Evolutionary conservation across 2,888 invertebrate genomes (phyloP).

Genomic region (Cataglyphis rosenhaueri): DNA sequence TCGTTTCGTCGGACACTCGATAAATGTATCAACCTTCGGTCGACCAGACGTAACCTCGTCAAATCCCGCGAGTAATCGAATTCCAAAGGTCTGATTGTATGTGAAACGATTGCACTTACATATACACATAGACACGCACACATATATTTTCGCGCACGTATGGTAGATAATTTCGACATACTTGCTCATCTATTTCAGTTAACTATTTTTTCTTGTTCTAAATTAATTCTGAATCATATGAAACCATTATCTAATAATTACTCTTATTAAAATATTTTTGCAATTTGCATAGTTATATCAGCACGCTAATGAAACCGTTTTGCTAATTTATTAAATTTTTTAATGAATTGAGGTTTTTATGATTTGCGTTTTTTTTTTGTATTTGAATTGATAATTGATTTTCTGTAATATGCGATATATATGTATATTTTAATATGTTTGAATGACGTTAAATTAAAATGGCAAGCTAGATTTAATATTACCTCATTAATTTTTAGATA

Average conservation of each 20-base stretch:
- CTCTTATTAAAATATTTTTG: neutral
- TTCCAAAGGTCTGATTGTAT: slow-evolving; percentile 45
- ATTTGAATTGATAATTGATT: neutral
- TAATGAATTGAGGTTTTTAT: neutral
- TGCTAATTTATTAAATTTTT: neutral
- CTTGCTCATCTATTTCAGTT: slow-evolving; percentile 32
- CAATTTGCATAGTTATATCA: neutral
- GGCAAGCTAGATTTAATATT: neutral
- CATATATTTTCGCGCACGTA: neutral
- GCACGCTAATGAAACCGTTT: neutral
- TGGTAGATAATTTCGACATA: slow-evolving; percentile 34
- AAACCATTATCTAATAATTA: neutral
- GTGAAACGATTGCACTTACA: slow-evolving; percentile 28
- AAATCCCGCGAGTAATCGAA: slow-evolving; percentile 42
- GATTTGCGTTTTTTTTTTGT: neutral
- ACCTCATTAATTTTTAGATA: neutral
- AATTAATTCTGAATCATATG: slow-evolving; percentile 26
- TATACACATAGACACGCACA: neutral
- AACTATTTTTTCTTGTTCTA: slow-evolving; percentile 20
- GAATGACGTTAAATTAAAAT: neutral
- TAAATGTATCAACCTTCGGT: slow-evolving; percentile 41
- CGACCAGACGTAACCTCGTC: slow-evolving; percentile 28
- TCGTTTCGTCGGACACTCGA: slow-evolving; percentile 28
- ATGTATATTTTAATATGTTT: neutral
- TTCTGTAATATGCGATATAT: neutral